A percentile compares a stretch with the other conserved stretches of the same genome.
phyloP scores from a whole-genome alignment of 1,140 invertebrate species.

The Drosophila kurseongensis region DNA sequence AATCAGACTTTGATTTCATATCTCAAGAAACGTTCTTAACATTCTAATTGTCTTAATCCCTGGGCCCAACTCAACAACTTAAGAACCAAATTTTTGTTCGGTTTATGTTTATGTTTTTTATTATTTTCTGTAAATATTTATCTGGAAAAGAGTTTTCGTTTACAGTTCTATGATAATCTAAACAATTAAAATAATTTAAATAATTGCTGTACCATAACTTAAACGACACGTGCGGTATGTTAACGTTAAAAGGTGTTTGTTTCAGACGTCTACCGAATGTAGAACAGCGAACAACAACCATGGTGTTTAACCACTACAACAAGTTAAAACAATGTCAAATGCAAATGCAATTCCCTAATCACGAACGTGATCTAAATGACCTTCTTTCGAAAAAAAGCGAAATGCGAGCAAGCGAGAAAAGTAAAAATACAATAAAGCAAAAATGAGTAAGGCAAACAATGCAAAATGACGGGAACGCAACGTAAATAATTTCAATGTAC shows the following conservation, averaged over 20 bases:
- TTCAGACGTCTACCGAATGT: constrained; percentile 57
- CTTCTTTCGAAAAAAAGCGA: constrained; percentile 52
- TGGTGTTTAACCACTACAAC: constrained; percentile 19
- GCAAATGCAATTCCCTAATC: constrained; percentile 66
- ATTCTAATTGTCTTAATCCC: background rate
- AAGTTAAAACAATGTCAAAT: constrained; percentile 56
- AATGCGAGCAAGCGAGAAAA: constrained; percentile 43
- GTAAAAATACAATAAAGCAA: constrained; percentile 11
- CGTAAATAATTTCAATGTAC: constrained; percentile 62
- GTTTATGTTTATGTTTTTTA: background rate
- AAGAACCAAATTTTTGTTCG: background rate
- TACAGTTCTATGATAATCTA: constrained; percentile 56
- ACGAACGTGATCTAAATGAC: constrained; percentile 70
- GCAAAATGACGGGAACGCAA: constrained; percentile 46
- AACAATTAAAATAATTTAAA: constrained; percentile 54
- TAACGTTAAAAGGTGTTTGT: constrained; percentile 57
- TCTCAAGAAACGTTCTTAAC: too few relatives aligned
- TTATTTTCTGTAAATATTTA: constrained; percentile 61
- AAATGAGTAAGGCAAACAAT: constrained; percentile 31
- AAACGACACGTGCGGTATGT: constrained; percentile 64
- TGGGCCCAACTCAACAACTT: background rate
- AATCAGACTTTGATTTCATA: too few relatives aligned
- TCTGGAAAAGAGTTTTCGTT: constrained; percentile 45
- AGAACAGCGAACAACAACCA: constrained; percentile 38
- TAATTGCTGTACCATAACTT: constrained; percentile 53